Evolutionary conservation across 30 jellyfish, hydroid and myxozoan species (phyloP), one percentile per base, ranked within the genome.

Genomic region (Aurelia coerulea): DNA sequence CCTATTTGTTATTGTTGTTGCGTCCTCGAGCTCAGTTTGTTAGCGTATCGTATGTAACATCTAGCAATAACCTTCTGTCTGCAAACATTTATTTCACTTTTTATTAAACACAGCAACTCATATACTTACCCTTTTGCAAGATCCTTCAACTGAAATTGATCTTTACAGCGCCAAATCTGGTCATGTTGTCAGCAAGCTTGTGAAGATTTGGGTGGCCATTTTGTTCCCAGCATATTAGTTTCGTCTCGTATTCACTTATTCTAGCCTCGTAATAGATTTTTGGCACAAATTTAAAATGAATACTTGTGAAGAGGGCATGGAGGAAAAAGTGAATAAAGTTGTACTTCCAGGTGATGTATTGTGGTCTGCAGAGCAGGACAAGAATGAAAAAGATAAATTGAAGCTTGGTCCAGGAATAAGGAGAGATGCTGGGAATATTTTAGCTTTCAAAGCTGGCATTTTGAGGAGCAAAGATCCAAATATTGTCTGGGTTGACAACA

Each of bases 391-490:
- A 65, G 88, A 89, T 54, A 66, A 66, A 32, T 42, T 68, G 37
- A 83, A 65, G 78, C 87, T 95, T 62, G 99, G 99, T 3, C 97
- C 97, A 3, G 99, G 99, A 60, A 63, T 95, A 35, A 68, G 95
- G 32, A 95, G 66, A 73, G 97, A 95, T 2, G 88, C 87, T 49
- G 91, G 91, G 11, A 46, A 77, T 32, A 79, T 95, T 31, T 31
- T 88, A 4, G 96, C 98, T 31, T 86, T 29, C 70, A 90, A 95
- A 82, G 99, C 99, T 42, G 99, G 99, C 16, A 56, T 90, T 35
- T 76, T 95, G 37, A 15, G 97, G 37, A 41, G 34, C 68, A 84
- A 77, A 56, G 80, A 84, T 53, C 97, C 96, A 41, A 62, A 50
- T 15, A 78, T 65, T 63, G 58, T 81, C 29, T 95, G 99, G 99